phyloP scores from a whole-genome alignment of 2,113 vertebrate species.

The Clarias gariepinus region DNA sequence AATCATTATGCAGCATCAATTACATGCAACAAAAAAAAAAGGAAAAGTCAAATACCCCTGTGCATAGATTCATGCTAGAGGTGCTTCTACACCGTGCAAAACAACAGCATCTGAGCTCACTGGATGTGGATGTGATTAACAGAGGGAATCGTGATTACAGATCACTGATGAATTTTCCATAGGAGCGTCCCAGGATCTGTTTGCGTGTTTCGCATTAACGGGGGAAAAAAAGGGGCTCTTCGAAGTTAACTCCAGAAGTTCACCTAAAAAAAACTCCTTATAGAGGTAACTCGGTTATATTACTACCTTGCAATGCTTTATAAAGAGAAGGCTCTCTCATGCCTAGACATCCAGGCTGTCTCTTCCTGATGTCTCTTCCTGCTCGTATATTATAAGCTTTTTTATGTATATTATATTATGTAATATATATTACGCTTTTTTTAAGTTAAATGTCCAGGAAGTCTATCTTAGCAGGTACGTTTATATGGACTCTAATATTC shows the following conservation, averaged over 20 bases:
- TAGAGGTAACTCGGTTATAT: background rate
- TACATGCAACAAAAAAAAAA: background rate
- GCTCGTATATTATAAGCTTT: background rate
- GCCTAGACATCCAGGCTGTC: background rate
- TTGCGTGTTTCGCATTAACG: background rate
- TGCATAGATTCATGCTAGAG: background rate
- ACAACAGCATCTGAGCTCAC: background rate
- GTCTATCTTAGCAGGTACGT: background rate
- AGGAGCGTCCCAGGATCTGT: background rate
- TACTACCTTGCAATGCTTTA: background rate
- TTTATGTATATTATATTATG: too few species aligned
- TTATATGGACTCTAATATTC: too few species aligned
- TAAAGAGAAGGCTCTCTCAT: background rate
- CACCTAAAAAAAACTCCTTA: background rate
- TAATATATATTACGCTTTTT: background rate
- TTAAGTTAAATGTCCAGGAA: background rate
- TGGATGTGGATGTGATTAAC: background rate
- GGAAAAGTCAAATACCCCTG: background rate
- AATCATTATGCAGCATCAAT: background rate
- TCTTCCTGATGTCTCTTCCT: background rate
- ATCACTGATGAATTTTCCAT: background rate
- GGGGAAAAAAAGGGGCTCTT: background rate
- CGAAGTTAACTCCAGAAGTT: background rate
- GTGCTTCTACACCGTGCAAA: background rate
- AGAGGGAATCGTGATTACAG: background rate